phyloP scores from a whole-genome alignment of 2,113 vertebrate genomes.

The Coturnix japonica region DNA sequence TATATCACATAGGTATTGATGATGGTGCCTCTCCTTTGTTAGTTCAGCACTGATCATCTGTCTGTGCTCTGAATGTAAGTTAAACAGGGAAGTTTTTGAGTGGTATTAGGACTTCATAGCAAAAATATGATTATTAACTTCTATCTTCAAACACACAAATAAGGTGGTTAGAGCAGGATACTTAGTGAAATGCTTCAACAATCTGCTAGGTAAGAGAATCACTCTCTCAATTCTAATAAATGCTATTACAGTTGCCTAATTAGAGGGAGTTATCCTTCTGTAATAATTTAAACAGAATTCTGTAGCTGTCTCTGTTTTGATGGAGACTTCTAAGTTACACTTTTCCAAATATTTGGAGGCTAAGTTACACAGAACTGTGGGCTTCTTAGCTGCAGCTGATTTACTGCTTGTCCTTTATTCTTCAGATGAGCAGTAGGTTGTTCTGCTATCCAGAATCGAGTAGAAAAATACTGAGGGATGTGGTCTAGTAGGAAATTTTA shows the following conservation, averaged over 20 bases:
- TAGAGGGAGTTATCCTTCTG: background rate
- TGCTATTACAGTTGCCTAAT: background rate
- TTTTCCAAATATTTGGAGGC: background rate
- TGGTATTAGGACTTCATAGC: background rate
- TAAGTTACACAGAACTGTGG: background rate
- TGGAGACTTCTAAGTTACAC: background rate
- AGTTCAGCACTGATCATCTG: background rate
- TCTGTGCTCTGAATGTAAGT: background rate
- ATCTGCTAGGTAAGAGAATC: background rate
- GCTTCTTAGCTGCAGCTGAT: background rate
- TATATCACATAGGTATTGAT: background rate
- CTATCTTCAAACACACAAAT: background rate
- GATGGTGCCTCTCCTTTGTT: background rate
- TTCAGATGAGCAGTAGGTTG: background rate
- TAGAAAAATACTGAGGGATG: background rate
- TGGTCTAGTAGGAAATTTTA: too few species aligned
- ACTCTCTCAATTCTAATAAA: background rate
- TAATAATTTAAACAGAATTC: background rate
- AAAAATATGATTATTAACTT: background rate
- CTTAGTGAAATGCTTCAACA: background rate
- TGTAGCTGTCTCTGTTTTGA: background rate
- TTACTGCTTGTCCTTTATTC: background rate
- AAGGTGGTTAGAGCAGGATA: background rate
- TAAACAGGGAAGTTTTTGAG: background rate
- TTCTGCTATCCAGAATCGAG: background rate